phyloP scores from a whole-genome alignment of 2,113 vertebrate species.

The Phasianus colchicus region DNA sequence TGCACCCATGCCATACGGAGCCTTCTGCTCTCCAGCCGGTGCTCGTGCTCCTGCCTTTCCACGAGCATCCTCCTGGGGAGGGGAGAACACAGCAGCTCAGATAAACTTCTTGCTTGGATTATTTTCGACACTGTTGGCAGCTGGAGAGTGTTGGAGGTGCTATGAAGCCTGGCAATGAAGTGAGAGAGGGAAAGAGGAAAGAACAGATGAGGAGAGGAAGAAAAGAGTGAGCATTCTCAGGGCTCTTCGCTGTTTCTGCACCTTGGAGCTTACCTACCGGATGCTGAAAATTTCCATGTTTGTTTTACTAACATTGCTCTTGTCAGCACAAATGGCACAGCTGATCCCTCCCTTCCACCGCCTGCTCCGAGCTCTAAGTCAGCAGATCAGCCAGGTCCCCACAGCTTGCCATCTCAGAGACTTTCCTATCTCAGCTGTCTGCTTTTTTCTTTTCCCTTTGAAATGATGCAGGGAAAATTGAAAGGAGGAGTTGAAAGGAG shows the following conservation, averaged over 20 bases:
- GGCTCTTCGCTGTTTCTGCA: background rate
- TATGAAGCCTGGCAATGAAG: background rate
- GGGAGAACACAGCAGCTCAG: background rate
- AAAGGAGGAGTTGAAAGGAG: background rate
- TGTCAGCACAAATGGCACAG: background rate
- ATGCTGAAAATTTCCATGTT: constrained; percentile 10
- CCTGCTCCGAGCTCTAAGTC: background rate
- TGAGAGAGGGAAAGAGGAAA: background rate
- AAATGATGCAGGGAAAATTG: background rate
- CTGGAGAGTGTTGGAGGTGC: background rate
- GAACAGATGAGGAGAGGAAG: background rate
- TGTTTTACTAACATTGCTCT: constrained; percentile 60
- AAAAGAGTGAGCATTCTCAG: background rate
- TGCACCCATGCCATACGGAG: rapidly evolving
- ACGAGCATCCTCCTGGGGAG: background rate
- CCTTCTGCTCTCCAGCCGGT: constrained; percentile 13
- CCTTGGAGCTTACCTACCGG: background rate
- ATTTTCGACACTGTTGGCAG: background rate
- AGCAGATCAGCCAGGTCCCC: background rate
- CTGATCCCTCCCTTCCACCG: background rate
- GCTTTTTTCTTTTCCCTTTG: background rate
- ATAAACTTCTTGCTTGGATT: background rate
- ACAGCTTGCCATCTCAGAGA: background rate
- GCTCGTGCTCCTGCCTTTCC: background rate
- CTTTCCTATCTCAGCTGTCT: background rate